These are phyloP conservation scores for Branchinecta sandiegonensis DNA, from an alignment of 2,888 invertebrate genomes.

Conservation along the genomic window DNA sequence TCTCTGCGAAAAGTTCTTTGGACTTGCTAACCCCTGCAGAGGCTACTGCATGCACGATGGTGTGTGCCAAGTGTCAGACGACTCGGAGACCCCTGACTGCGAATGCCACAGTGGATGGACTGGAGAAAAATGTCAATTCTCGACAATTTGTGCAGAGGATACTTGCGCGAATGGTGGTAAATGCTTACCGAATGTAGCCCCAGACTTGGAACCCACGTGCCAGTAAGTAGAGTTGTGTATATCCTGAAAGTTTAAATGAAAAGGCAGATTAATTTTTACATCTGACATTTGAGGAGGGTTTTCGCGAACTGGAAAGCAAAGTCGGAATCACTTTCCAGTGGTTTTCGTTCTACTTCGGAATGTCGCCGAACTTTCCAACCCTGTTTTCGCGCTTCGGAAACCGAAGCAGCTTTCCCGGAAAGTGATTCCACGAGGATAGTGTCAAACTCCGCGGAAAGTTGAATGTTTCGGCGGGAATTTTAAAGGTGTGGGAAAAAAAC, in stretches of 20 bases:
- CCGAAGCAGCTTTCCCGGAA: too few species aligned
- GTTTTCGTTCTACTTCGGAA: too few species aligned
- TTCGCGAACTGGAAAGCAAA: too few species aligned
- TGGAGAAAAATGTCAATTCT: slow-evolving; percentile 42
- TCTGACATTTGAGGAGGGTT: too few species aligned
- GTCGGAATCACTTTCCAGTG: too few species aligned
- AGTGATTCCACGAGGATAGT: too few species aligned
- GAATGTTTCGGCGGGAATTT: too few species aligned
- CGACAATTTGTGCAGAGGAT: slow-evolving; percentile 36
- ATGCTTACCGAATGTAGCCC: slow-evolving; percentile 37
- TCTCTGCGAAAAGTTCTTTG: slow-evolving; percentile 44
- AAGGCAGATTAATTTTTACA: neutral
- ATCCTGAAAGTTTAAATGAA: neutral
- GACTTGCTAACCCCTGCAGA: slow-evolving; percentile 47
- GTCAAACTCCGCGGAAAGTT: too few species aligned
- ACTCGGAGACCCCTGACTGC: slow-evolving; percentile 40
- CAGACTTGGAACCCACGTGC: slow-evolving; percentile 34
- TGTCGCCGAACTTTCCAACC: too few species aligned
- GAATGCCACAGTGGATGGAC: slow-evolving; percentile 44
- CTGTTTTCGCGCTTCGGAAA: too few species aligned
- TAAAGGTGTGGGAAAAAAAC: too few species aligned
- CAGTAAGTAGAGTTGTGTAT: slow-evolving; percentile 32
- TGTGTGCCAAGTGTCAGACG: slow-evolving; percentile 42
- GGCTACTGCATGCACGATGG: slow-evolving; percentile 44
- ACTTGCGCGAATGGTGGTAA: slow-evolving; percentile 43